phyloP scores from a whole-genome alignment of 2,888 invertebrate genomes.

The Nephrotoma flavescens region DNA sequence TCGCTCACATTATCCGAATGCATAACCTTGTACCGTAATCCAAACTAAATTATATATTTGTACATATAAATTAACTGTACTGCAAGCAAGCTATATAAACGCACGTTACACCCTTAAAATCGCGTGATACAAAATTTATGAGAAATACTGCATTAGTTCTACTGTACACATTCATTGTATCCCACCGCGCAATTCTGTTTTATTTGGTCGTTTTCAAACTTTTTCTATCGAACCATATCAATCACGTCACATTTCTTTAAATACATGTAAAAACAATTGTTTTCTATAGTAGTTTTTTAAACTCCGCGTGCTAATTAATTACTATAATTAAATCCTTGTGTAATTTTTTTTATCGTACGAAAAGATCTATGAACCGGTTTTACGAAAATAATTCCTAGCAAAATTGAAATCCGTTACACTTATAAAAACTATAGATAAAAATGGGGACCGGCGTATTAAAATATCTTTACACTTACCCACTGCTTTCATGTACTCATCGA shows the following conservation, averaged over 20 bases:
- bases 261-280: not conserved
- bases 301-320: not conserved
- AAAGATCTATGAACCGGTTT: not conserved
- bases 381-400: not conserved
- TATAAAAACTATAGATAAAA: not conserved
- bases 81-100: not conserved
- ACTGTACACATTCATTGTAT: not conserved
- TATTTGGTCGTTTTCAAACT: not conserved
- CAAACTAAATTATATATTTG: too few relatives aligned
- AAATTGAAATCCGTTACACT: not conserved
- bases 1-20: not conserved
- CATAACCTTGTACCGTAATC: not conserved
- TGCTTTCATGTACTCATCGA: constrained; percentile 81
- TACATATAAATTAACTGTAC: too few relatives aligned
- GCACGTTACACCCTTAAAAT: not conserved
- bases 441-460: not conserved
- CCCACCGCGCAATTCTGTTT: not conserved
- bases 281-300: not conserved
- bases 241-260: not conserved
- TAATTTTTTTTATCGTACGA: not conserved
- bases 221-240: not conserved
- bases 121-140: not conserved
- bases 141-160: not conserved
- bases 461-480: constrained; percentile 46
- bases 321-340: not conserved